phyloP scores from a whole-genome alignment of 2,113 vertebrate genomes.

The Sturnira hondurensis region DNA sequence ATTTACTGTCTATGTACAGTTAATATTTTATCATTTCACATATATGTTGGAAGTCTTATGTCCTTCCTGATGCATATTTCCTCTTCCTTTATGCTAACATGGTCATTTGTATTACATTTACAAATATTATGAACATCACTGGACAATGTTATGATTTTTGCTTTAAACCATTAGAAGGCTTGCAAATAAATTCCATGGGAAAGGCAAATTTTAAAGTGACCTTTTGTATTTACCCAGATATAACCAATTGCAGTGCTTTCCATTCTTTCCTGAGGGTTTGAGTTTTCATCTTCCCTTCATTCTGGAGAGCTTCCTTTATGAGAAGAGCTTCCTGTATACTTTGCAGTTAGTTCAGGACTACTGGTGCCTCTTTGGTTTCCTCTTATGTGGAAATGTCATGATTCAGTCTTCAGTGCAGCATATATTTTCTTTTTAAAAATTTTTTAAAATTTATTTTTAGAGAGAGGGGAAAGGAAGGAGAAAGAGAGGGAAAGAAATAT shows the following conservation, averaged over 20 bases:
- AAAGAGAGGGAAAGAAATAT: too few relatives aligned
- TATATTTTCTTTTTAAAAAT: not conserved
- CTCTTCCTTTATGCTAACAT: not conserved
- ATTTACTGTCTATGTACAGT: not conserved
- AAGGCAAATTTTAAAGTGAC: not conserved
- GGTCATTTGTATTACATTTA: not conserved
- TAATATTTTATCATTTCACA: not conserved
- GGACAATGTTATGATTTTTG: not conserved
- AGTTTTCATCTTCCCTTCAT: not conserved
- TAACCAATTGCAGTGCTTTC: not conserved
- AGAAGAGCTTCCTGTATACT: not conserved
- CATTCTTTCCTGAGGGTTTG: not conserved
- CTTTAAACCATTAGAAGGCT: not conserved
- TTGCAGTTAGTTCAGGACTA: not conserved
- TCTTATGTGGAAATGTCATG: conserved; percentile 2
- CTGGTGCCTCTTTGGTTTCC: not conserved
- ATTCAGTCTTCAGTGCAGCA: not conserved
- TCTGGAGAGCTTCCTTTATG: not conserved
- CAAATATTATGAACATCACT: not conserved
- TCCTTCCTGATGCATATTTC: not conserved
- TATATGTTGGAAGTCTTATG: not conserved
- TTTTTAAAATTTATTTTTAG: too few relatives aligned
- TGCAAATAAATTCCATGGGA: not conserved
- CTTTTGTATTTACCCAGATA: not conserved
- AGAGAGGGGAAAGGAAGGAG: too few relatives aligned